Evolutionary conservation across 2,113 vertebrate species (phyloP).

Genomic region (Gorsachius goisagi): DNA sequence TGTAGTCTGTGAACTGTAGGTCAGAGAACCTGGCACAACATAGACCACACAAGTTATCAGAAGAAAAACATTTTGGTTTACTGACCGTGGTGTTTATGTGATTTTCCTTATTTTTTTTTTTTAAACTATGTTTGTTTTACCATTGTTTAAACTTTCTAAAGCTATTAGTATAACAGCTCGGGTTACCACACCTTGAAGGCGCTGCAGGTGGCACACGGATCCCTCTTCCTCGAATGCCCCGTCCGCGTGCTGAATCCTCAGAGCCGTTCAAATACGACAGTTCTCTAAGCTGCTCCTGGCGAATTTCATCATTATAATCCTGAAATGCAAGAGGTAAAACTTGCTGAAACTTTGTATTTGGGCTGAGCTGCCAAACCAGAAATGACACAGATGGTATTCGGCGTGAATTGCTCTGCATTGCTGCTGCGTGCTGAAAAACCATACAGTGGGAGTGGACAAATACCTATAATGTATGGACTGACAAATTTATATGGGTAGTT

Average conservation of each 20-base stretch:
- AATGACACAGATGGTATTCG: not conserved
- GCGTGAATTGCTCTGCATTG: not conserved
- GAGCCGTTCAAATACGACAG: constrained; percentile 95
- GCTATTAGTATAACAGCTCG: not conserved
- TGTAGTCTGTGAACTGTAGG: not conserved
- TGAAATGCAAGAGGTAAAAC: constrained; percentile 62
- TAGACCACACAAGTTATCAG: not conserved
- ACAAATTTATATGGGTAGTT: not conserved
- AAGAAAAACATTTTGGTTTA: not conserved
- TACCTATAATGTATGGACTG: not conserved
- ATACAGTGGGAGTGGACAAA: not conserved
- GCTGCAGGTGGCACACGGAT: constrained; percentile 79
- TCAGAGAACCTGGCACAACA: not conserved
- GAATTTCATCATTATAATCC: constrained; percentile 99
- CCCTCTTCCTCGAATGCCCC: constrained; percentile 83
- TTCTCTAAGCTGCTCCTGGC: constrained; percentile 96
- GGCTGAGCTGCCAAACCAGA: not conserved
- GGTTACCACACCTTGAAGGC: constrained; percentile 80
- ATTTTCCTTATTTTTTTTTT: not conserved
- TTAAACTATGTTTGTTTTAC: not conserved
- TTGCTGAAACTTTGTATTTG: not conserved
- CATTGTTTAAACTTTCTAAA: not conserved
- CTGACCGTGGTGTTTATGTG: not conserved
- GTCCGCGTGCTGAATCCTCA: constrained; percentile 88
- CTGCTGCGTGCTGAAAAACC: not conserved